Percentiles rank a stretch among this genome's conserved stretches.
These are phyloP conservation scores for Pantherophis guttatus DNA, from an alignment of 2,113 vertebrate genomes.

Conservation along the genomic window DNA sequence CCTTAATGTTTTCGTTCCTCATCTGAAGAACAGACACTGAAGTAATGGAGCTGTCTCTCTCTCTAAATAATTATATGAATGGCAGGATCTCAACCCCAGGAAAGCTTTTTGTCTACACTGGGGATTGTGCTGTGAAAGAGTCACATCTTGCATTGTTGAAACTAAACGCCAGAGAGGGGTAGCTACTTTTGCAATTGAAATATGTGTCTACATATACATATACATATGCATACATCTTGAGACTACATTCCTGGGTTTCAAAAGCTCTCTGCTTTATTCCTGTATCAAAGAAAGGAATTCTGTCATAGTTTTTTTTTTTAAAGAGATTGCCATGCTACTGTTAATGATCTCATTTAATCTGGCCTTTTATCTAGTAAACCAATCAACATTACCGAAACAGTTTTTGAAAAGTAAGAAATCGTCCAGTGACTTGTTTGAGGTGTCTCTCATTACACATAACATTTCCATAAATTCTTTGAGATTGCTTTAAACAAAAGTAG, in stretches of 20 bases:
- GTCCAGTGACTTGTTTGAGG: not conserved
- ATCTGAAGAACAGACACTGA: constrained; percentile 58
- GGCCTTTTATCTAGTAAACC: not conserved
- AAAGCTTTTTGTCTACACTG: constrained; percentile 58
- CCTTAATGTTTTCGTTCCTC: constrained; percentile 69
- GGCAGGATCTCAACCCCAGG: constrained; percentile 57
- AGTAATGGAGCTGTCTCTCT: constrained; percentile 58
- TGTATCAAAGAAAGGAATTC: not conserved
- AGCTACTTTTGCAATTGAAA: constrained; percentile 41
- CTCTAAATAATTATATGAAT: constrained; percentile 51
- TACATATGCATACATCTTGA: not conserved
- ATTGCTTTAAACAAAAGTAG: not conserved
- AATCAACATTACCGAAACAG: not conserved
- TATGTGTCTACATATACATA: not conserved
- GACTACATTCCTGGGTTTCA: not conserved
- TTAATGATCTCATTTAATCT: constrained; percentile 3
- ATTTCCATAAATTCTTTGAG: not conserved
- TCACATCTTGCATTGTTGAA: constrained; percentile 38
- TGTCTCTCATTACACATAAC: not conserved
- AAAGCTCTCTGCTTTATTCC: not conserved
- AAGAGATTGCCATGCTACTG: not conserved
- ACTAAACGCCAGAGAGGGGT: constrained; percentile 29
- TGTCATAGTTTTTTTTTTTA: not conserved
- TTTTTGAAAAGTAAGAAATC: constrained; percentile 6
- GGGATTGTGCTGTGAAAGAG: constrained; percentile 48